Evolutionary conservation across 1,140 invertebrate species (phyloP).

Genomic region (Philotrypesis tridentata): DNA sequence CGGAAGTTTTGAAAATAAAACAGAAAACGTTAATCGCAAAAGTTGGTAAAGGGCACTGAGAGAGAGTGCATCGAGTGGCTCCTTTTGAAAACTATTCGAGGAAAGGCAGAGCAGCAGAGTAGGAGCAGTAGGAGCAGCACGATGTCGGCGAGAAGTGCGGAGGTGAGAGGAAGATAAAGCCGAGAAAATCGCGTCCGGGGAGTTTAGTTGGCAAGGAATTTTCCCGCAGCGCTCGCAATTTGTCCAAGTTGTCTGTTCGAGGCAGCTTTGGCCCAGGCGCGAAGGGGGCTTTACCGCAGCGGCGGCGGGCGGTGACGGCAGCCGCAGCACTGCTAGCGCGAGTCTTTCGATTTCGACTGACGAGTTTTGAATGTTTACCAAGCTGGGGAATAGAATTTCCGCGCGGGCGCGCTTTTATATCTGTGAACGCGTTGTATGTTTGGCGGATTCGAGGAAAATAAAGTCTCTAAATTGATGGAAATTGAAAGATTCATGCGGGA

Average conservation of each 20-base stretch:
- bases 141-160: not conserved
- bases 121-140: no score
- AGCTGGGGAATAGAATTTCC: constrained; percentile 13
- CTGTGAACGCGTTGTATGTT: not conserved
- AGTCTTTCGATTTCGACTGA: constrained; percentile 43
- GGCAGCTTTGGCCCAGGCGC: constrained; percentile 19
- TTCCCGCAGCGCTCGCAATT: constrained; percentile 51
- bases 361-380: constrained; percentile 47
- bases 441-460: not conserved
- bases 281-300: not conserved
- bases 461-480: not conserved
- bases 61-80: constrained; percentile 13
- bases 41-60: constrained; percentile 15
- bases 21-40: constrained; percentile 47
- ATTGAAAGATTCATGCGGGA: not conserved
- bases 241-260: constrained; percentile 54
- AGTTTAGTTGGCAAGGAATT: constrained; percentile 53
- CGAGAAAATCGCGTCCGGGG: constrained; percentile 43
- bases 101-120: constrained; percentile 12
- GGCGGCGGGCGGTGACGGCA: no score
- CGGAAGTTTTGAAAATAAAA: constrained; percentile 35
- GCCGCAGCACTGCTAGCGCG: not conserved
- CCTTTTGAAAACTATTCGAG: constrained; percentile 45
- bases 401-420: not conserved
- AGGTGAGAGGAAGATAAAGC: constrained; percentile 38